A percentile compares a stretch with the other conserved stretches of the same genome.
These are phyloP conservation scores for Poicephalus gulielmi DNA, from an alignment of 2,113 vertebrate species.

Conservation along the genomic window DNA sequence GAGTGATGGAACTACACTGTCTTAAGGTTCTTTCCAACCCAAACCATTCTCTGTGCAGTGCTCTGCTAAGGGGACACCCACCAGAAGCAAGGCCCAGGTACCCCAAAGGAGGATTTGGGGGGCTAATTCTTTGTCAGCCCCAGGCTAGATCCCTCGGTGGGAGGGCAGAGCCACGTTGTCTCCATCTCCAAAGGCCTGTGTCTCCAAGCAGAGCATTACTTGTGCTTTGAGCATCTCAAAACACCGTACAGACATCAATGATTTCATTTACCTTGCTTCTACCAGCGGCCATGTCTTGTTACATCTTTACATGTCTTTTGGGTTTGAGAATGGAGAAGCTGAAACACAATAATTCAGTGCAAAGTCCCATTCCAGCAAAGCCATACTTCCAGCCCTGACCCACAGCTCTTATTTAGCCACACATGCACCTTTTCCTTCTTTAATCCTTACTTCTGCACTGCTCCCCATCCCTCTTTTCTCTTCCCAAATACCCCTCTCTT, in stretches of 20 bases:
- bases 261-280: too few relatives aligned
- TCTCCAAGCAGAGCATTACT: accelerated
- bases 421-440: accelerated
- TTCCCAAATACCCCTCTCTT: not conserved
- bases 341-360: not conserved
- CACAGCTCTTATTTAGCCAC: not conserved
- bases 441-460: not conserved
- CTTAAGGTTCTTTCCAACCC: not conserved
- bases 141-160: not conserved
- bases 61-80: not conserved
- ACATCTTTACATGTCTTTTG: accelerated
- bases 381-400: not conserved
- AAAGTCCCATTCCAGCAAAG: not conserved
- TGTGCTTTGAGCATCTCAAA: not conserved
- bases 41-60: not conserved
- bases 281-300: not conserved
- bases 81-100: too few relatives aligned
- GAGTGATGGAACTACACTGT: not conserved
- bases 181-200: not conserved
- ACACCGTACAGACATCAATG: accelerated
- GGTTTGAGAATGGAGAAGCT: not conserved
- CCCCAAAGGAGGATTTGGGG: not conserved
- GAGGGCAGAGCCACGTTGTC: not conserved
- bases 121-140: not conserved
- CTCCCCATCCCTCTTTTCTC: not conserved